Percentiles rank a stretch among this genome's conserved stretches.
Conservation (phyloP, 2,113 vertebrate genomes). For the Plectropomus leopardus region DNA sequence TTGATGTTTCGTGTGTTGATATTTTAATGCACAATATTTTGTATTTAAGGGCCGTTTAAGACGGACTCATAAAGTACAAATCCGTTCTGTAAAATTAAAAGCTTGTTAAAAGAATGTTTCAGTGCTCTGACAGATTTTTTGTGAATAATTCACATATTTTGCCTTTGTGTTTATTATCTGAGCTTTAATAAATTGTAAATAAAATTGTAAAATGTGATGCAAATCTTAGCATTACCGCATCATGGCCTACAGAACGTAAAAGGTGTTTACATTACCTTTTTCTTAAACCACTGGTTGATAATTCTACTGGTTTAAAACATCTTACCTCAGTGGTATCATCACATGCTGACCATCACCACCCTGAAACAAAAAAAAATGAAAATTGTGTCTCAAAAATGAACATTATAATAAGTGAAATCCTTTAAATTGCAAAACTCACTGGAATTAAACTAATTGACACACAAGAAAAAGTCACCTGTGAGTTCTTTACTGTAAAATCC, state of each 20-base stretch:
- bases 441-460: not conserved
- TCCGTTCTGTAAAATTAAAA: slow-evolving; percentile 54
- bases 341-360: too few species aligned
- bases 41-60: slow-evolving; percentile 22
- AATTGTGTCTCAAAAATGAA: not conserved
- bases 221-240: not conserved
- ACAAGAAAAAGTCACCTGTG: not conserved
- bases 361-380: not conserved
- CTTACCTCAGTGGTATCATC: not conserved
- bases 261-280: not conserved
- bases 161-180: not conserved
- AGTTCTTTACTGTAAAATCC: too few species aligned
- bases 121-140: not conserved
- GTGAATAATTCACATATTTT: not conserved
- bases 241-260: not conserved
- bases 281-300: not conserved
- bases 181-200: not conserved
- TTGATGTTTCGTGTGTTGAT: slow-evolving; percentile 28
- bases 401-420: too few species aligned
- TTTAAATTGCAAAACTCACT: not conserved
- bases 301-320: not conserved
- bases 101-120: slow-evolving; percentile 38
- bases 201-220: not conserved
- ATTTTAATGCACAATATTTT: slow-evolving; percentile 57
- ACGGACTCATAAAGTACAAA: slow-evolving; percentile 29